Evolutionary conservation across 2,113 vertebrate genomes (phyloP), one percentile per base, ranked within the genome.

Genomic region (Gallinago jamesoni): DNA sequence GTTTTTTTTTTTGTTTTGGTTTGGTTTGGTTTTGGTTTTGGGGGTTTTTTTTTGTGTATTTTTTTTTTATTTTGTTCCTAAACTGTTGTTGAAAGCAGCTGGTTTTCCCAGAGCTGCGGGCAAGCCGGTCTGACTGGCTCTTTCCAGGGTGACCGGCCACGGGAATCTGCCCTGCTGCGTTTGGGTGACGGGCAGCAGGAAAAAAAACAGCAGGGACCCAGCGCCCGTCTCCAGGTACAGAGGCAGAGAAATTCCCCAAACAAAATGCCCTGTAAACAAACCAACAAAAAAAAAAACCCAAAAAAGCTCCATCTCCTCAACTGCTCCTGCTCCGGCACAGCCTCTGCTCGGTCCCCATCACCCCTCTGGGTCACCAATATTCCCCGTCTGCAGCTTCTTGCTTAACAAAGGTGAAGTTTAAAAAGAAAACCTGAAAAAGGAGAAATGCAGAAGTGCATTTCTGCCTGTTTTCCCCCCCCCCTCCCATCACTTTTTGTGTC

Each of bases 61-160:
- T 1, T 37, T 5, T 24, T 10, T 25, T 8, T 35, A n/a, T 84
- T 55, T 12, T 14, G 8, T 15, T 79, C 68, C 75, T 47, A 12
- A 76, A 23, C 75, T 22, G 62, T 69, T 74, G 55, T 43, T 37
- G 69, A 9, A 60, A 62, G 48, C 63, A 57, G 69, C 78, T 85
- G 84, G 16, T 0, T 19, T 59, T 84, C 41, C 63, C 50, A 1
- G 39, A 10, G 50, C 56, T 45, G 68, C 0, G 3, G 53, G 72
- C 41, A 55, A 93, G 94, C 95, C 41, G 72, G 92, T 97, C 90
- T 9, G 82, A 95, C 93, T 95, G 94, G 94, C 94, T 97, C 81
- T 93, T 87, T 6, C 24, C 78, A 41, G 93, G 63, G 70, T 90
- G 74, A 35, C 62, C 18, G 8, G 57, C 79, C 78, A 0, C 3